Evolutionary conservation across 2,888 invertebrate genomes (phyloP).

Genomic region (Carabus problematicus): DNA sequence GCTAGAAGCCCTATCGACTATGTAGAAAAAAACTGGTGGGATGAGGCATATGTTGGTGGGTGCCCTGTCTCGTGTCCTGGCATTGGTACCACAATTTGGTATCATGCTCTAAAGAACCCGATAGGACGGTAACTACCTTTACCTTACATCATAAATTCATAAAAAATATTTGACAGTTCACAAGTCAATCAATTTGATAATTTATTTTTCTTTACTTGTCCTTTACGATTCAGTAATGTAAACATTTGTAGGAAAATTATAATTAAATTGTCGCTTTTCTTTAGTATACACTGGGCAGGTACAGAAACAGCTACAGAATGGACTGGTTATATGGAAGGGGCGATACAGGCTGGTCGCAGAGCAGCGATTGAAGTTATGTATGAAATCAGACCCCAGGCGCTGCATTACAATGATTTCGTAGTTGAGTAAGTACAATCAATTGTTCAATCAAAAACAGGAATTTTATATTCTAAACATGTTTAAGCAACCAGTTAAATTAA

Average conservation of each 20-base stretch:
- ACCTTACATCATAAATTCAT: too few relatives aligned
- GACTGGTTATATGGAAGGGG: conserved; percentile 53
- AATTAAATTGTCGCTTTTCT: conserved; percentile 13
- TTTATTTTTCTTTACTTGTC: too few relatives aligned
- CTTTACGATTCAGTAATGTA: too few relatives aligned
- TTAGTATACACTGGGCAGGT: conserved; percentile 53
- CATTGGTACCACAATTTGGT: conserved; percentile 18
- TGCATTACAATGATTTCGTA: conserved; percentile 37
- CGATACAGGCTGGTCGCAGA: conserved; percentile 50
- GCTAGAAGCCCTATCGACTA: conserved; percentile 50
- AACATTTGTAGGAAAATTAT: background rate
- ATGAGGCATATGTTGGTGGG: conserved; percentile 40
- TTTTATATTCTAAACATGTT: too few relatives aligned
- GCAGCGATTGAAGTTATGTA: conserved; percentile 52
- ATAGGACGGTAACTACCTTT: conserved; percentile 44
- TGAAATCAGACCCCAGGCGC: conserved; percentile 50
- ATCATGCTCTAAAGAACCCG: conserved; percentile 36
- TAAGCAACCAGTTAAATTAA: too few relatives aligned
- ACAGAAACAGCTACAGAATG: conserved; percentile 51
- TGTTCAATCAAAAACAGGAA: too few relatives aligned
- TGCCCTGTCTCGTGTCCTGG: conserved; percentile 37
- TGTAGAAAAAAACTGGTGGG: conserved; percentile 47
- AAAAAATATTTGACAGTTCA: too few relatives aligned
- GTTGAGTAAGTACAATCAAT: too few relatives aligned
- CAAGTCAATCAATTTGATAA: too few relatives aligned